Base-by-base conservation (phyloP, 2,113 vertebrate genomes). In the Dascyllus trimaculatus region DNA sequence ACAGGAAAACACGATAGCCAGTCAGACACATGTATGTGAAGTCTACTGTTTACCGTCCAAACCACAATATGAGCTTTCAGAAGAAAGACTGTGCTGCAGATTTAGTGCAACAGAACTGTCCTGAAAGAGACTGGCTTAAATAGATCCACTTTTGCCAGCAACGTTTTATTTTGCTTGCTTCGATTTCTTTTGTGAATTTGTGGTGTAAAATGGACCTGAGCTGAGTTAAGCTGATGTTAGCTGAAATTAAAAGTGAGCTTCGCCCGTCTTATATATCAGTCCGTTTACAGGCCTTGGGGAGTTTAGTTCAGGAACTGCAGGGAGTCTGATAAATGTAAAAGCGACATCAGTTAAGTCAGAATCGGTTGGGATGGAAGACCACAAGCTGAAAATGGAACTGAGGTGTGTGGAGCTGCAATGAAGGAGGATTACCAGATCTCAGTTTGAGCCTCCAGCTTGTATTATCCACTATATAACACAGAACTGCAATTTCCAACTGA, bases 41-140 rank as follows among this genome's bases (percentile, higher is more conserved):
- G 13, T 48, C 6, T 22, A 13, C 35, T 76, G 4, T 72, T 6
- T 11, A 5, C 15, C 63, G 43, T 74, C 58, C 45, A 76, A 67
- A 65, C 13, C 54, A 46, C 46, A 35, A 17, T 49, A 21, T 48
- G 19, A 45, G 22, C 4, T 3, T 48, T 17, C 25, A 13, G 71
- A 22, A 18, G 52, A 67, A 13, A 78, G 17, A 59, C 4, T 18
- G 1, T 19, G 1, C 24, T 32, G 35, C 2, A 48, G 26, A 61
- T 9, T 2, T 18, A 58, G 26, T 49, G 35, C 19, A 40, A 49
- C 67, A 56, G 21, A 21, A 63, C 48, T 19, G 24, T 35, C n/a
- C 18, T 53, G 11, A 40, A 40, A 35, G 52, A 29, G 6, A 29
- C 6, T 29, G 5, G 26, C 26, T 3, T 29, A 3, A 66, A 38